Evolutionary conservation across 2,113 vertebrate species (phyloP), one percentile per base, ranked within the genome.

Genomic region (Malaclemys terrapin): DNA sequence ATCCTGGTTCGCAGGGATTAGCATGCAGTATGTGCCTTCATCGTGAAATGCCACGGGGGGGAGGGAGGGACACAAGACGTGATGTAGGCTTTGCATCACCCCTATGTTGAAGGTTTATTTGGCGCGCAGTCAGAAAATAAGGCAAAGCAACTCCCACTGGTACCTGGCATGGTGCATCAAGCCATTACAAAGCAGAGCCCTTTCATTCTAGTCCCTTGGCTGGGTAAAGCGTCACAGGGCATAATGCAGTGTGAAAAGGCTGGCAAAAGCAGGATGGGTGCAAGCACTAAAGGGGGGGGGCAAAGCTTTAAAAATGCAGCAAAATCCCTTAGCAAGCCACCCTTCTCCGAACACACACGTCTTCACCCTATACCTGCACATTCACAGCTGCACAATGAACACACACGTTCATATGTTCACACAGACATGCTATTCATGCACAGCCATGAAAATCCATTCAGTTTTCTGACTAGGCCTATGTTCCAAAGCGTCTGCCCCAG

Each of bases 231-330:
- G 1, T 29, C 6, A 12, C 11, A 27, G 6, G 10, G 29, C 29
- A 62, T 31, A 31, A 29, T 31, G 59, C 27, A 31, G 27, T 31
- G 27, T 14, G 6, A 20, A 35, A 57, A 80, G 24, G 25, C 6
- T 20, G 22, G 5, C 8, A 4, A 29, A 2, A 80, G 38, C 76
- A 81, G 59, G 57, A 29, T 45, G 65, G 27, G 50, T 54, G 10
- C 20, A 84, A 11, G 4, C 38, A 11, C 12, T 3, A 1, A 27
- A 11, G 0, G 1, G 0, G 10, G 10, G 56, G 24, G 1, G 6
- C 1, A 52, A 52, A 45, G 38, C 86, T 91, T 78, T 4, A 9
- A 38, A 38, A 82, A 62, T 29, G 56, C 78, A 85, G n/a, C 14
- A 2, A 76, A 82, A 78, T 31, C 57, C 27, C 11, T 31, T 62